phyloP scores from a whole-genome alignment of 2,888 invertebrate genomes.

The Abrostola triplasia region DNA sequence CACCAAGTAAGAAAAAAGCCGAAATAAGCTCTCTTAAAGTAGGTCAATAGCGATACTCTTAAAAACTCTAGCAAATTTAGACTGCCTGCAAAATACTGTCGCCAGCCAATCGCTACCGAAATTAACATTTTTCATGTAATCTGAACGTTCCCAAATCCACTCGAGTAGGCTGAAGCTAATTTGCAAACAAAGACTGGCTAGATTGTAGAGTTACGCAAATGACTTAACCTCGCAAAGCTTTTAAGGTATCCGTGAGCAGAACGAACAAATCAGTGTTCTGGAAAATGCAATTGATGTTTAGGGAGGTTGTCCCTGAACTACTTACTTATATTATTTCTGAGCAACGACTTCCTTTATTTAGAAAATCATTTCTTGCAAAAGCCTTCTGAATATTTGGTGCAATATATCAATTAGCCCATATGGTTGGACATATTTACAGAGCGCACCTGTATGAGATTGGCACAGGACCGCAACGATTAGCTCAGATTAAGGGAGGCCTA shows the following conservation, averaged over 20 bases:
- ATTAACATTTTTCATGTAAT: conserved; percentile 12
- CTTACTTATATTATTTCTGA: background rate
- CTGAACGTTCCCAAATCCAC: conserved; percentile 1
- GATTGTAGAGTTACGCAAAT: conserved; percentile 5
- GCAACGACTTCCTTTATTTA: too few relatives aligned
- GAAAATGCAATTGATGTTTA: conserved; percentile 9
- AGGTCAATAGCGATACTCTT: background rate
- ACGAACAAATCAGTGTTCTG: background rate
- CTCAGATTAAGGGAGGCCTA: too few relatives aligned
- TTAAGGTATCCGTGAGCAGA: background rate
- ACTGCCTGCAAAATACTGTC: background rate
- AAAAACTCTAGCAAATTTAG: background rate
- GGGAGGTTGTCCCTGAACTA: background rate
- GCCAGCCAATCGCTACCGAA: background rate
- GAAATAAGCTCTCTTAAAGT: background rate
- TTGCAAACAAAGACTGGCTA: conserved; percentile 1
- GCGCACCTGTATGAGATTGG: too few relatives aligned
- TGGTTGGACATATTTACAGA: too few relatives aligned
- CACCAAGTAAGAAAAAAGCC: background rate
- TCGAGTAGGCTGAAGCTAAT: conserved; percentile 2
- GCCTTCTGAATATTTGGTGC: too few relatives aligned
- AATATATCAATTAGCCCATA: too few relatives aligned
- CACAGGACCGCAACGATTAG: too few relatives aligned
- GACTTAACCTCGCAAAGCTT: conserved; percentile 7
- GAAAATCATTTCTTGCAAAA: too few relatives aligned